Conservation (phyloP, 2,888 invertebrate species). For the Ditula angustiorana region DNA sequence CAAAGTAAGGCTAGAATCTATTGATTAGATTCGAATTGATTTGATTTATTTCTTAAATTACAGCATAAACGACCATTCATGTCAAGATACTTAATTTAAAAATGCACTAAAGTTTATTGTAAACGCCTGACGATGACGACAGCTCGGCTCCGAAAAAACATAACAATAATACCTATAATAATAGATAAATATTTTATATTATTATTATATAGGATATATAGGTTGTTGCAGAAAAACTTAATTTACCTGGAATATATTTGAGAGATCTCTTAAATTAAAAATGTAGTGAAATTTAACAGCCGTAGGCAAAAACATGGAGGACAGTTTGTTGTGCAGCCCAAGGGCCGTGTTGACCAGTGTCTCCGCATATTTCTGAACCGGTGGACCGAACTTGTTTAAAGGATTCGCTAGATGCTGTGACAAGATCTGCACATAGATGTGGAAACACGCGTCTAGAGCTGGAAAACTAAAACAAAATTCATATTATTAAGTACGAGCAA, state of each 20-base stretch:
- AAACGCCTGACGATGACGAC: too few relatives aligned
- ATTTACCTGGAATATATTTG: constrained; percentile 95
- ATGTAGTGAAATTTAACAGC: constrained; percentile 98
- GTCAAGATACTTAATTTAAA: too few relatives aligned
- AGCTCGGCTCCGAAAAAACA: too few relatives aligned
- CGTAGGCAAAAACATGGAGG: constrained; percentile 93
- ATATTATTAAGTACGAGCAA: too few relatives aligned
- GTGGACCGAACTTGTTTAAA: constrained; percentile 87
- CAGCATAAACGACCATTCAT: too few relatives aligned
- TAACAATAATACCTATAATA: too few relatives aligned
- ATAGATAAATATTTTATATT: too few relatives aligned
- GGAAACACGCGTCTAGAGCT: constrained; percentile 90
- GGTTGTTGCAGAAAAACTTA: constrained; percentile 30
- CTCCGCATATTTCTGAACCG: constrained; percentile 86
- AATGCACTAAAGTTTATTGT: too few relatives aligned
- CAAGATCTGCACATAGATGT: constrained; percentile 94
- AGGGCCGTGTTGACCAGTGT: constrained; percentile 90
- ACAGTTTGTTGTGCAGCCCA: constrained; percentile 90
- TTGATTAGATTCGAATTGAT: too few relatives aligned
- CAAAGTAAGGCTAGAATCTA: too few relatives aligned
- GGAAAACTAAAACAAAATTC: constrained; percentile 88
- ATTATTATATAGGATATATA: too few relatives aligned
- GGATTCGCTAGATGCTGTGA: constrained; percentile 89
- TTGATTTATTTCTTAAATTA: too few relatives aligned
- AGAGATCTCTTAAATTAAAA: constrained; percentile 96